These are phyloP conservation scores for Aurelia aurita complex sp. Pacific DNA, from an alignment of 30 jellyfish, hydroid and myxozoan species.

Conservation along the genomic window DNA sequence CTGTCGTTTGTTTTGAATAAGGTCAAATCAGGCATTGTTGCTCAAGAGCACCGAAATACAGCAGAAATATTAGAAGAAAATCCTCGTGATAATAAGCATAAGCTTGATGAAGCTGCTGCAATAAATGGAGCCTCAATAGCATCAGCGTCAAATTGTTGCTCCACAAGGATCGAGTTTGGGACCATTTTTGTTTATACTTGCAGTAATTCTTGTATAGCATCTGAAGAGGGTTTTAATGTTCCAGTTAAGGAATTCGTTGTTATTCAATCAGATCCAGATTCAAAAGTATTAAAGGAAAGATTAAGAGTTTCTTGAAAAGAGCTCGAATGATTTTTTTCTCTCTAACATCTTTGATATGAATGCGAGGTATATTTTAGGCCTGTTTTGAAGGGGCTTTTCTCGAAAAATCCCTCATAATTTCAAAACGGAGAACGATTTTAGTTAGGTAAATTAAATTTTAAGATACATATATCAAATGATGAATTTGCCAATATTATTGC, in stretches of 20 bases:
- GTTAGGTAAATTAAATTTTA: too few species aligned
- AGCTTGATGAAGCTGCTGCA: too few species aligned
- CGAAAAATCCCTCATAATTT: too few species aligned
- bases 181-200: constrained; percentile 73
- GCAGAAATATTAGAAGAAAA: neutral
- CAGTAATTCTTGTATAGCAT: constrained; percentile 51
- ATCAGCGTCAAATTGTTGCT: too few species aligned
- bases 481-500: too few species aligned
- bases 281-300: neutral
- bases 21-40: constrained; percentile 6
- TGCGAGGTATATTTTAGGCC: too few species aligned
- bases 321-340: neutral
- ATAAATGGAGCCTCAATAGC: too few species aligned
- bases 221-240: constrained; percentile 11
- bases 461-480: too few species aligned
- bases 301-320: neutral
- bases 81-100: neutral
- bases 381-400: too few species aligned
- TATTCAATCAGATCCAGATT: constrained; percentile 74
- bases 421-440: too few species aligned
- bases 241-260: constrained; percentile 62
- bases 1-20: constrained; percentile 39
- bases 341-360: neutral
- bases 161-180: constrained; percentile 73
- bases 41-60: neutral